phyloP scores from a whole-genome alignment of 2,888 invertebrate species.

The Laspeyria flexula region DNA sequence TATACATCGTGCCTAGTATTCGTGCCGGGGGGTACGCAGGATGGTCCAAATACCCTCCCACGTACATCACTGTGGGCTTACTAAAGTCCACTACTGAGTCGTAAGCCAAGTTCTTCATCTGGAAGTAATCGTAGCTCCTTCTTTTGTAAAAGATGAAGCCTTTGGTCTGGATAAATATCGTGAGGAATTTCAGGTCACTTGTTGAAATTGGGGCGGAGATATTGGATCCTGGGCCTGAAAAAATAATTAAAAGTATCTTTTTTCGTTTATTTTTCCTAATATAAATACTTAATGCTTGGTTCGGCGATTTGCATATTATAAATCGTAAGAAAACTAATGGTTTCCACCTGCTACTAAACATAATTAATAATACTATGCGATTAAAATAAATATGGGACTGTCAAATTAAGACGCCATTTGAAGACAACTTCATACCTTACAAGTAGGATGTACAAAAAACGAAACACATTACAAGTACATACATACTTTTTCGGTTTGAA shows the following conservation, averaged over 20 bases:
- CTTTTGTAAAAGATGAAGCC: constrained; percentile 31
- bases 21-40: constrained; percentile 50
- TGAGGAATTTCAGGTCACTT: constrained; percentile 57
- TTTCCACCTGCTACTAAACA: too few relatives aligned
- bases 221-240: constrained; percentile 65
- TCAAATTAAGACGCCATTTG: too few relatives aligned
- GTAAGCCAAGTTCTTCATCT: constrained; percentile 54
- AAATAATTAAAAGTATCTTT: background rate
- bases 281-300: too few relatives aligned
- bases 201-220: constrained; percentile 57
- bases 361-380: too few relatives aligned
- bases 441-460: too few relatives aligned
- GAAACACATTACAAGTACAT: too few relatives aligned
- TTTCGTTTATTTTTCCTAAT: too few relatives aligned
- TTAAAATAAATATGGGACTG: too few relatives aligned
- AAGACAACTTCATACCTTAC: too few relatives aligned
- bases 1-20: constrained; percentile 50
- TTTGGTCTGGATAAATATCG: constrained; percentile 50
- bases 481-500: too few relatives aligned
- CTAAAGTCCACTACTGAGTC: constrained; percentile 53
- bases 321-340: too few relatives aligned
- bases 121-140: constrained; percentile 61
- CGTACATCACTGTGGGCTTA: constrained; percentile 63
- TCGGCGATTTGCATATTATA: too few relatives aligned
- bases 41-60: constrained; percentile 67